Evolutionary conservation across 2,797 vertebrate genomes (phyloP).

Genomic region (Myotis pilosus): DNA sequence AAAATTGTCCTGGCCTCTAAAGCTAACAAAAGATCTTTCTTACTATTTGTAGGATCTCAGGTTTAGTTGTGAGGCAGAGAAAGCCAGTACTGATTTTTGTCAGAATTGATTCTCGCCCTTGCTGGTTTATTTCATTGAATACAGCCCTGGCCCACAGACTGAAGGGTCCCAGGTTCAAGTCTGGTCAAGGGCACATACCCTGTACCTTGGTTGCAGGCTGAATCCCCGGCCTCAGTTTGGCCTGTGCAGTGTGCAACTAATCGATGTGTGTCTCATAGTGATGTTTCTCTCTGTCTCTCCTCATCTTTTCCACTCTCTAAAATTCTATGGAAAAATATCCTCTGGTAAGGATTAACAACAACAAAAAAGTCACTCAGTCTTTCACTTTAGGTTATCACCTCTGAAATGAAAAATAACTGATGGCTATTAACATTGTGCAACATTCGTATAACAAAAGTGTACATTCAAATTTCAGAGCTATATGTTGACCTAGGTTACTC

Average conservation of each 20-base stretch:
- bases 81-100: constrained; percentile 18
- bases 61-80: neutral
- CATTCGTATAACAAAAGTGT: neutral
- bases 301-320: too few species aligned
- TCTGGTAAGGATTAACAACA: too few species aligned
- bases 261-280: too few species aligned
- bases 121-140: too few species aligned
- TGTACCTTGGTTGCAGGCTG: too few species aligned
- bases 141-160: too few species aligned
- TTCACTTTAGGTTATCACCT: neutral
- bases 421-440: neutral
- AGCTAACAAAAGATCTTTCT: constrained; percentile 29
- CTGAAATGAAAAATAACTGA: neutral
- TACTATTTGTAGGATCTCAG: neutral
- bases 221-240: too few species aligned
- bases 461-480: constrained; percentile 3
- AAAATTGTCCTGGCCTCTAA: neutral
- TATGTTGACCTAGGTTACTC: neutral
- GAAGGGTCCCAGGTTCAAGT: too few species aligned
- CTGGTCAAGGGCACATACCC: too few species aligned
- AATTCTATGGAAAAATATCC: too few species aligned
- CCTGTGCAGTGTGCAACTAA: too few species aligned
- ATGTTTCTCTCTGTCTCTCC: too few species aligned
- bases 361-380: neutral
- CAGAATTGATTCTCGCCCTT: neutral